A percentile compares a stretch with the other conserved stretches of the same genome.
phyloP scores from a whole-genome alignment of 2,113 vertebrate genomes.

The Engraulis encrasicolus region DNA sequence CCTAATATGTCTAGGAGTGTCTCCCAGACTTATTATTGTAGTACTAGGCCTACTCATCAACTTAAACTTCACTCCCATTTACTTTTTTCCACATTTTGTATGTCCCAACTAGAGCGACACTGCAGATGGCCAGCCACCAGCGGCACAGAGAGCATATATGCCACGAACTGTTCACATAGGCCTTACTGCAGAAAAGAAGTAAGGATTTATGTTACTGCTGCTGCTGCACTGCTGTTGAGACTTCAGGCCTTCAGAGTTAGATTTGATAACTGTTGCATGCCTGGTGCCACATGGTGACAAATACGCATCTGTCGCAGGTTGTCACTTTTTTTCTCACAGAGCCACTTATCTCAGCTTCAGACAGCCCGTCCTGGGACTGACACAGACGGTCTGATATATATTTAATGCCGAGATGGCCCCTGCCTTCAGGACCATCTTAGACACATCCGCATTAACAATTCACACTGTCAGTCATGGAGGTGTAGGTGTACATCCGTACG shows the following conservation, averaged over 20 bases:
- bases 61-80: no score
- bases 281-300: neutral
- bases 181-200: no score
- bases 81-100: neutral
- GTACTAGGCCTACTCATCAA: no score
- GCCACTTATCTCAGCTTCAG: neutral
- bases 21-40: neutral
- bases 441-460: neutral
- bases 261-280: neutral
- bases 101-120: neutral
- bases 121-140: no score
- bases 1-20: neutral
- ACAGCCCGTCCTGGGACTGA: neutral
- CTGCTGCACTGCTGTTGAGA: neutral
- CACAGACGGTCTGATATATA: constrained; percentile 7
- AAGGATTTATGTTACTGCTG: neutral
- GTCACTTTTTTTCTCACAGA: neutral
- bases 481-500: neutral
- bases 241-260: neutral
- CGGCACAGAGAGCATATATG: no score
- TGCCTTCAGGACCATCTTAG: neutral
- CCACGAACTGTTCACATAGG: no score
- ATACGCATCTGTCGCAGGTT: neutral
- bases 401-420: neutral
- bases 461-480: neutral